These are phyloP conservation scores for Molothrus aeneus DNA, from an alignment of 2,797 vertebrate genomes.

Conservation along the genomic window DNA sequence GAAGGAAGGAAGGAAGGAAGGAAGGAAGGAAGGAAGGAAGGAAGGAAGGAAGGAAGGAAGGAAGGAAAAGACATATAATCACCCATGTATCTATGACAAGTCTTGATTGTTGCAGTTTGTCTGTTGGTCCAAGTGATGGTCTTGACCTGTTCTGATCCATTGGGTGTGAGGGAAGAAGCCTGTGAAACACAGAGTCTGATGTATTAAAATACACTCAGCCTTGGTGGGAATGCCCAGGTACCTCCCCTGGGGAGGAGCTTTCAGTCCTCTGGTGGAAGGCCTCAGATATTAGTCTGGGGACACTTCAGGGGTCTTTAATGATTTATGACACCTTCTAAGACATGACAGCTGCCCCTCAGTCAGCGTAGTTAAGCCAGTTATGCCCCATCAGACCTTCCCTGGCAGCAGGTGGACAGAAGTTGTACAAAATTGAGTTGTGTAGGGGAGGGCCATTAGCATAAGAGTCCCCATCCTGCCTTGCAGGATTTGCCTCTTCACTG, in stretches of 20 bases:
- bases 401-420: too few relatives aligned
- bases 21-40: too few relatives aligned
- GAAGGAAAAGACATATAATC: too few relatives aligned
- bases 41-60: background rate
- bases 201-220: background rate
- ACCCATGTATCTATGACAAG: background rate
- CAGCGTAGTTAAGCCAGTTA: background rate
- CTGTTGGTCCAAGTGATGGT: background rate
- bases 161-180: background rate
- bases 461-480: background rate
- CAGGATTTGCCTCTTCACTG: background rate
- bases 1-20: too few relatives aligned
- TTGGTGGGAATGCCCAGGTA: background rate
- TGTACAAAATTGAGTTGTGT: background rate
- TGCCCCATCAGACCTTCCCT: background rate
- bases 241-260: rapidly evolving
- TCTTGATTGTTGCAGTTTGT: background rate
- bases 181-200: background rate
- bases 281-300: background rate
- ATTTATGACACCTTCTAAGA: background rate
- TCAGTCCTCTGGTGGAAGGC: background rate
- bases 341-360: background rate
- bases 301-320: background rate
- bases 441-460: too few relatives aligned
- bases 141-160: background rate